phyloP scores from a whole-genome alignment of 2,888 invertebrate species.

The Drosophila prostipennis region DNA sequence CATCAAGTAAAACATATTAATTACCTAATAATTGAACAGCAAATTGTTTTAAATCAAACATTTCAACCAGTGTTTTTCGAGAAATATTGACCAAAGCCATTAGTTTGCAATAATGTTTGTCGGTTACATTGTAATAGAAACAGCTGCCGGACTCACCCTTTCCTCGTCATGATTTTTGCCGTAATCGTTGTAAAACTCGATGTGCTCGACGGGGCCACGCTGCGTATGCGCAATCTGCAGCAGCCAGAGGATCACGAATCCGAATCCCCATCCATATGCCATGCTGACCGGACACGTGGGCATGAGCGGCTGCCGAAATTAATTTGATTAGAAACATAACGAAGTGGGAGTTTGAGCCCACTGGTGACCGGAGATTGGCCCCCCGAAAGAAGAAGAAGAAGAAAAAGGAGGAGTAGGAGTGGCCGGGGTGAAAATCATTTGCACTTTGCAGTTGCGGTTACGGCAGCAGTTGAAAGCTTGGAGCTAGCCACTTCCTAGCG shows the following conservation, averaged over 20 bases:
- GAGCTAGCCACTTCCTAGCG: constrained; percentile 66
- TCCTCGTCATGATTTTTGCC: constrained; percentile 80
- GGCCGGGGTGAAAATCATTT: constrained; percentile 63
- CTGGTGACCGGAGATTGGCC: constrained; percentile 16
- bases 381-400: background rate
- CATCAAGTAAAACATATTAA: too few species aligned
- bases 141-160: constrained; percentile 65
- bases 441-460: constrained; percentile 40
- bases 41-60: background rate
- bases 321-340: constrained; percentile 67
- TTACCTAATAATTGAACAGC: too few species aligned
- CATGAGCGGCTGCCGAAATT: constrained; percentile 67
- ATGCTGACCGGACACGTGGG: constrained; percentile 53
- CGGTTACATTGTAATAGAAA: background rate
- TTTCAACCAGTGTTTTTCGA: background rate
- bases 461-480: constrained; percentile 34
- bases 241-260: constrained; percentile 27
- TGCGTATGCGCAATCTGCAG: constrained; percentile 70
- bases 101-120: background rate
- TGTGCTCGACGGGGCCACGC: constrained; percentile 60
- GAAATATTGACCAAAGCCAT: background rate
- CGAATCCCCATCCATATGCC: constrained; percentile 38
- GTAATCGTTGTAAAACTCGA: constrained; percentile 80
- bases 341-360: constrained; percentile 14
- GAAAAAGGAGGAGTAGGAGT: constrained; percentile 11